Percentiles rank a stretch among this genome's conserved stretches.
Evolutionary conservation across 1,140 invertebrate genomes (phyloP).

Genomic region (Heliconius hermathena): DNA sequence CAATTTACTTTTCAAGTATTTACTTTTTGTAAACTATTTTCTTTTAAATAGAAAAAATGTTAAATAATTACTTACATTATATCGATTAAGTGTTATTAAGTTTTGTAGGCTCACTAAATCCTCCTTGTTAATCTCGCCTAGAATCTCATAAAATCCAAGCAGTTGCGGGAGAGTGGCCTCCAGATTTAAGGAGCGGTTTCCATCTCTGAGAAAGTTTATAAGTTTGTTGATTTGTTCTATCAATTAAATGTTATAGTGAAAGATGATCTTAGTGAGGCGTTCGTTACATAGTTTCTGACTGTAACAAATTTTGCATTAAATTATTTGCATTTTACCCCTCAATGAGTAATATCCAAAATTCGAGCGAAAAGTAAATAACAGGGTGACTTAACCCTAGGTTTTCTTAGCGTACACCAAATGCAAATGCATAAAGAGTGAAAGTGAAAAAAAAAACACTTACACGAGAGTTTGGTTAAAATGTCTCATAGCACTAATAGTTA

Average conservation of each 20-base stretch:
- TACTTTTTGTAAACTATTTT: too few species aligned
- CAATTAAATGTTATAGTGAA: background rate
- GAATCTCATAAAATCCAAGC: conserved; percentile 53
- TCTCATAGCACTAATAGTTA: conserved; percentile 52
- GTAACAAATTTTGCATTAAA: too few species aligned
- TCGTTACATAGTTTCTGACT: too few species aligned
- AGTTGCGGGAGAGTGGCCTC: conserved; percentile 43
- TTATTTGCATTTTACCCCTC: too few species aligned
- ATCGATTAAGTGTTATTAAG: conserved; percentile 56
- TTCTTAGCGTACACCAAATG: too few species aligned
- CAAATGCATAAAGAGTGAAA: too few species aligned
- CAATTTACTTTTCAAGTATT: too few species aligned
- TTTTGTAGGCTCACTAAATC: conserved; percentile 48
- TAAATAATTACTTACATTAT: conserved; percentile 49
- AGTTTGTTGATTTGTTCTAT: background rate
- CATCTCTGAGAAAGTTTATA: conserved; percentile 48
- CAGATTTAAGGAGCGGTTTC: conserved; percentile 49
- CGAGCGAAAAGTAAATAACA: too few species aligned
- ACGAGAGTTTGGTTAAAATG: conserved; percentile 61
- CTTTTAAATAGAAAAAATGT: background rate
- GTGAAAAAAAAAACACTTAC: conserved; percentile 46
- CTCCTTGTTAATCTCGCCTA: conserved; percentile 23
- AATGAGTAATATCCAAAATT: too few species aligned
- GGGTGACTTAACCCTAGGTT: too few species aligned
- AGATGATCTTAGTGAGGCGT: too few species aligned